Evolutionary conservation across 2,888 invertebrate genomes (phyloP).

Genomic region (Pogonocherus hispidulus): DNA sequence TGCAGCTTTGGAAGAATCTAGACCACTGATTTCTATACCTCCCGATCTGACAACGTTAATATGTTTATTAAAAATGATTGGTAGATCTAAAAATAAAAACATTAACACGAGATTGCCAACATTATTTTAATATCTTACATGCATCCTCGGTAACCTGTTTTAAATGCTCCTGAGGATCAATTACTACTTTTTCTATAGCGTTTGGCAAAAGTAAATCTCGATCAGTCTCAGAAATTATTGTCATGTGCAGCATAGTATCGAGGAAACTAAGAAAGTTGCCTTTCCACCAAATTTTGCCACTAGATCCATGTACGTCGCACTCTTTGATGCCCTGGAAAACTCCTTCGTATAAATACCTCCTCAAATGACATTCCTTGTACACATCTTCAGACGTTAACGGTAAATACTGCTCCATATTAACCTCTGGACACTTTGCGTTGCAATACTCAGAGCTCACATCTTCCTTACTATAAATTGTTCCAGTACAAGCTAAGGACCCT

Average conservation of each 20-base stretch:
- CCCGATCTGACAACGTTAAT: too few species aligned
- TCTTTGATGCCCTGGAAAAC: constrained; percentile 70
- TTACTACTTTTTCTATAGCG: constrained; percentile 71
- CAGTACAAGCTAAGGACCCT: constrained; percentile 77
- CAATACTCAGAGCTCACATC: constrained; percentile 62
- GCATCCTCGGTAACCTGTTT: constrained; percentile 40
- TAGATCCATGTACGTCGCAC: constrained; percentile 66
- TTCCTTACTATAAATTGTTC: constrained; percentile 73
- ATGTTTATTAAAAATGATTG: too few species aligned
- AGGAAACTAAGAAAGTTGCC: constrained; percentile 79
- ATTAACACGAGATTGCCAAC: background rate
- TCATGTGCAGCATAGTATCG: constrained; percentile 78
- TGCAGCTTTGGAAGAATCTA: too few species aligned
- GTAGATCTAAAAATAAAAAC: too few species aligned
- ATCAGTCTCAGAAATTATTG: constrained; percentile 69
- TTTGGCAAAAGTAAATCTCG: constrained; percentile 72
- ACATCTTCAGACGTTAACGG: constrained; percentile 50
- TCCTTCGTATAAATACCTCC: constrained; percentile 72
- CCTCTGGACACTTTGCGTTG: constrained; percentile 3
- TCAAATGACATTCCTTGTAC: constrained; percentile 70
- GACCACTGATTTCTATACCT: too few species aligned
- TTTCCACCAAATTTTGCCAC: constrained; percentile 70
- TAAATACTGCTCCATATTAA: constrained; percentile 23
- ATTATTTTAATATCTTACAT: constrained; percentile 15
- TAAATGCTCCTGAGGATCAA: constrained; percentile 70